phyloP scores from a whole-genome alignment of 92 coral and sea anemone genomes.

The Porites rus region DNA sequence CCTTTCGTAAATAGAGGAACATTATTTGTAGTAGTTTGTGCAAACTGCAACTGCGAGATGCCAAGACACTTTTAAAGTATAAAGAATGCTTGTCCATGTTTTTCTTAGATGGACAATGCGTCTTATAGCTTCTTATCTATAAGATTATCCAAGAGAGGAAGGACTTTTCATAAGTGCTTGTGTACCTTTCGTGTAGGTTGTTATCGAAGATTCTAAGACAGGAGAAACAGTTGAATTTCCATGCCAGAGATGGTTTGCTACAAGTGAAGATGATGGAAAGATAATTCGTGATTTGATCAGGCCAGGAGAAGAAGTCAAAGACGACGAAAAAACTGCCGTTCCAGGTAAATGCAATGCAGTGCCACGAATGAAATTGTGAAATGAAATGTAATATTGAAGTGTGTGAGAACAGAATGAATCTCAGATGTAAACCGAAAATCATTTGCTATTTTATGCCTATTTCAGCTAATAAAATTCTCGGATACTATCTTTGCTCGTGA shows the following conservation, averaged over 20 bases:
- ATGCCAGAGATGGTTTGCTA: constrained; percentile 93
- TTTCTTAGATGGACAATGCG: no score
- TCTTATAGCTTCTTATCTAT: no score
- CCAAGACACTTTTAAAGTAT: neutral
- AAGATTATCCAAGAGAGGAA: no score
- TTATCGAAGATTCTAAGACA: constrained; percentile 81
- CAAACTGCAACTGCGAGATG: neutral
- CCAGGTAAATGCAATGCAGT: neutral
- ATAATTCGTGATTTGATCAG: constrained; percentile 81
- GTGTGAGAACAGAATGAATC: no score
- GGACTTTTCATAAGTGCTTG: no score
- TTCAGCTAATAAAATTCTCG: no score
- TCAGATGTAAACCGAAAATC: no score
- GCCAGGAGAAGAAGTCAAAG: neutral
- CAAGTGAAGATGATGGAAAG: constrained; percentile 87
- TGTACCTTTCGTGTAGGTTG: constrained; percentile 50
- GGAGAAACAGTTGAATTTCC: constrained; percentile 84
- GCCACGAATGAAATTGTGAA: no score
- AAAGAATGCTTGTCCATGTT: no score
- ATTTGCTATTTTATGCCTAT: no score
- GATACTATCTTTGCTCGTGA: no score
- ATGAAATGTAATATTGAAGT: no score
- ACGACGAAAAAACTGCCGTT: neutral
- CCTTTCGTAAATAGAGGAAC: neutral
- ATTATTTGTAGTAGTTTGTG: neutral